phyloP scores from a whole-genome alignment of 2,888 invertebrate genomes.

The Caenorhabditis sulstoni region DNA sequence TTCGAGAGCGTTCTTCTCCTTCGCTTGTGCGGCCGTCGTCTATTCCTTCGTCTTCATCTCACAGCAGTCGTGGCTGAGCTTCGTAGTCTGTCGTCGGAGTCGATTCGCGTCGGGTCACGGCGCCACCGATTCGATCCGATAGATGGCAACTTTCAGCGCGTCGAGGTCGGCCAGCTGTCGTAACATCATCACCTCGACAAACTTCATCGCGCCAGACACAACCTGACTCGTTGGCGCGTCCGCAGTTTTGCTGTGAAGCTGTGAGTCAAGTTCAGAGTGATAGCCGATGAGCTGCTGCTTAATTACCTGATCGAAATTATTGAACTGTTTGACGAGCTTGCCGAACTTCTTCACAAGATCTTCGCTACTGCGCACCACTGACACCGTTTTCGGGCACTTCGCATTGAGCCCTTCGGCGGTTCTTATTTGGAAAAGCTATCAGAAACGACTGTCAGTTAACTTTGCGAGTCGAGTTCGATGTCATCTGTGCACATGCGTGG shows the following conservation, averaged over 20 bases:
- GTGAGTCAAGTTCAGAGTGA: conserved; percentile 61
- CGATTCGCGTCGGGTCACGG: conserved; percentile 74
- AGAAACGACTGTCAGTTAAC: too few species aligned
- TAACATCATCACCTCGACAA: conserved; percentile 63
- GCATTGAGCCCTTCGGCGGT: conserved; percentile 91
- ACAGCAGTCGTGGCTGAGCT: conserved; percentile 66
- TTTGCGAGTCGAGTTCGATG: too few species aligned
- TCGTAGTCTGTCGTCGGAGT: conserved; percentile 69
- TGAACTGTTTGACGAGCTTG: conserved; percentile 67
- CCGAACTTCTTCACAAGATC: conserved; percentile 65
- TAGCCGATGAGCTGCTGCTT: conserved; percentile 61
- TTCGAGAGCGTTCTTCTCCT: conserved; percentile 59
- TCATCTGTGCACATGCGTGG: too few species aligned
- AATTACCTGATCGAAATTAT: conserved; percentile 61
- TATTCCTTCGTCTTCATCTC: conserved; percentile 68
- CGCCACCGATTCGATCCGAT: conserved; percentile 67
- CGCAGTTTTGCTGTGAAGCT: conserved; percentile 21
- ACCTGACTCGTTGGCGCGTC: conserved; percentile 18
- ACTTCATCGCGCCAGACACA: conserved; percentile 56
- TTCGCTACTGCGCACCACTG: conserved; percentile 87
- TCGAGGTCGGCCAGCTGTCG: conserved; percentile 68
- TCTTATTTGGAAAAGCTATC: conserved; percentile 84
- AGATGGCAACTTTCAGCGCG: conserved; percentile 51
- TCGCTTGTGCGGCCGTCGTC: conserved; percentile 57
- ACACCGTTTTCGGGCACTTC: conserved; percentile 93